Base-by-base conservation (phyloP, 2,888 invertebrate species). In the Tetropium fuscum region DNA sequence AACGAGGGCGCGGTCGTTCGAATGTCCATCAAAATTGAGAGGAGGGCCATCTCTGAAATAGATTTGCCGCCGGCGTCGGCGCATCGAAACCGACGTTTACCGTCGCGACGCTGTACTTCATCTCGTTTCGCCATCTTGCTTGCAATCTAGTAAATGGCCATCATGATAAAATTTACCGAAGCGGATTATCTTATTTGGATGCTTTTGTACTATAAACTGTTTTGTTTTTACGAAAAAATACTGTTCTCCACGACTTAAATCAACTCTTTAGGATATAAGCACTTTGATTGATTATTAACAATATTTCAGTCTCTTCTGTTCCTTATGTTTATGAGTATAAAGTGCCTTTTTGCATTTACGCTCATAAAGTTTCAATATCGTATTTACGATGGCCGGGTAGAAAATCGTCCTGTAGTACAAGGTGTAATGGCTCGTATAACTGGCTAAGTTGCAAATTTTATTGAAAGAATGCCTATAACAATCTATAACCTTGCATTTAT, bases 1-100 rank as follows among this genome's bases (percentile, higher is more conserved):
- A 78, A 78, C 70, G 78, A 79, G 80, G 82, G 81, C 81, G 82
- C 81, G 81, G 81, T 80, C 81, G 79, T 80, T 79, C 74, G 75
- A 69, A 78, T 81, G 82, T 81, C 82, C 81, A 81, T 82, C 82
- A 82, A 82, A 81, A 81, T 82, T 78, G 81, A 81, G 82, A 79
- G 80, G 81, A 80, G 78, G 80, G 77, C 78, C 78, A 77, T 77
- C 77, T 78, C 75, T 74, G 79, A 77, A 80, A 80, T 78, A 78
- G 79, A 79, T 78, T 76, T 74, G 77, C 70, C 65, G 64, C 63
- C 73, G 73, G 71, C 74, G 74, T 70, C 73, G 70, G 67, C 76
- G 76, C 75, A 72, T 55, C 61, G 59, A 72, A 74, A 71, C 72
- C 73, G 65, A 60, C 67, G 71, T 69, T 51, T 51, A 51, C 51